Conservation (phyloP, 2,888 invertebrate genomes). For the Nemoura dubitans region DNA sequence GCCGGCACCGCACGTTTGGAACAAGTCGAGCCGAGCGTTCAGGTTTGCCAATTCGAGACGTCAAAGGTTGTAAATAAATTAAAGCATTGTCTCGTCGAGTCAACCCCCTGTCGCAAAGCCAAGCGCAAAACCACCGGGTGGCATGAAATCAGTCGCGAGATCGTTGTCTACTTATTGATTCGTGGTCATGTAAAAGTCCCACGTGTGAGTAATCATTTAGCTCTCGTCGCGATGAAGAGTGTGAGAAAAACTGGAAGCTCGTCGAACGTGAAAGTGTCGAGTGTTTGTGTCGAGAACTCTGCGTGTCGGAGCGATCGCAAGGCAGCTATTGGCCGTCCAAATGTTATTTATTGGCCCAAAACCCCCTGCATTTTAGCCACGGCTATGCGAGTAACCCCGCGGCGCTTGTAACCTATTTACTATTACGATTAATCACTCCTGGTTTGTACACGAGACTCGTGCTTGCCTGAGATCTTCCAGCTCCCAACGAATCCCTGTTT, state of each 20-base stretch:
- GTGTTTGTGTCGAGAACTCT: neutral
- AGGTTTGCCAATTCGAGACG: neutral
- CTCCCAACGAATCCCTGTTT: no score
- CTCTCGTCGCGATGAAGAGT: no score
- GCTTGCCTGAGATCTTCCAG: neutral
- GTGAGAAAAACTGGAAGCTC: neutral
- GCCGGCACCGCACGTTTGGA: no score
- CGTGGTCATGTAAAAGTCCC: no score
- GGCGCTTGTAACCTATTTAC: neutral
- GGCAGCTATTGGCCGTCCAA: slow-evolving; percentile 7
- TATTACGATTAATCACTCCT: neutral
- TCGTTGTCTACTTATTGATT: no score
- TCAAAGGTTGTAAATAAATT: neutral
- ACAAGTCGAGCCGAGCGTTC: no score
- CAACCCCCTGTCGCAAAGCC: no score
- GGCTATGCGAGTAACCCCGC: neutral
- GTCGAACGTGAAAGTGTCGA: neutral
- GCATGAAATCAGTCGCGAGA: no score
- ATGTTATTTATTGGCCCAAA: neutral
- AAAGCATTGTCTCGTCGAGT: no score
- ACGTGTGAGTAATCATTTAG: no score
- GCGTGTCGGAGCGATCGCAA: neutral
- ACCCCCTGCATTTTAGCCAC: neutral
- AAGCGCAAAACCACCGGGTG: no score
- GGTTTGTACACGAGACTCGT: neutral